These are phyloP conservation scores for Limonius californicus DNA, from an alignment of 1,140 invertebrate genomes.

Conservation along the genomic window DNA sequence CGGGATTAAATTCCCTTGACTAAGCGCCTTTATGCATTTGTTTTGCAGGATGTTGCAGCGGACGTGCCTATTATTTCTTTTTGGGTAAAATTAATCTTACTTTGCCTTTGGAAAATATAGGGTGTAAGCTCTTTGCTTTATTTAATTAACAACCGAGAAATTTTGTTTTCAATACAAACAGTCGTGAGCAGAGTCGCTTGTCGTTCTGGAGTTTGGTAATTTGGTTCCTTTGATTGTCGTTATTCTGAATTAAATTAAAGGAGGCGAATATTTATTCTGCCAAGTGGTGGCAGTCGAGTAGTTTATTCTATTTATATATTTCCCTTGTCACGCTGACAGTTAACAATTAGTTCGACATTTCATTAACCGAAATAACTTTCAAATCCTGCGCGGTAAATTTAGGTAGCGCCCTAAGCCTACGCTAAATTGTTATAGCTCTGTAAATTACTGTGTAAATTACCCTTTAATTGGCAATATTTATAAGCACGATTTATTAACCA, in stretches of 20 bases:
- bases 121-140: not conserved
- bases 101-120: not conserved
- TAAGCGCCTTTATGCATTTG: constrained; percentile 9
- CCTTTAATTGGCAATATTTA: not conserved
- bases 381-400: not conserved
- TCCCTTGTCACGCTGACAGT: not conserved
- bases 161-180: too few species aligned
- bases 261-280: not conserved
- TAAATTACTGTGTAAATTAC: not conserved
- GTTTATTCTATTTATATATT: not conserved
- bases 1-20: constrained; percentile 4
- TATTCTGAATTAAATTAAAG: not conserved
- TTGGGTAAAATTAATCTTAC: not conserved
- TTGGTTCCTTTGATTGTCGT: not conserved
- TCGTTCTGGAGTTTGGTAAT: too few species aligned
- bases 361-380: not conserved
- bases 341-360: not conserved
- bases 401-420: not conserved
- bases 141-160: not conserved
- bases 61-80: not conserved
- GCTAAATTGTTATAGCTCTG: not conserved
- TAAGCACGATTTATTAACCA: not conserved
- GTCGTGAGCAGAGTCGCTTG: too few species aligned
- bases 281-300: too few species aligned
- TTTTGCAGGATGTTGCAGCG: not conserved